Base-by-base conservation (phyloP, 2,797 vertebrate genomes). In the Xerus rutilus region DNA sequence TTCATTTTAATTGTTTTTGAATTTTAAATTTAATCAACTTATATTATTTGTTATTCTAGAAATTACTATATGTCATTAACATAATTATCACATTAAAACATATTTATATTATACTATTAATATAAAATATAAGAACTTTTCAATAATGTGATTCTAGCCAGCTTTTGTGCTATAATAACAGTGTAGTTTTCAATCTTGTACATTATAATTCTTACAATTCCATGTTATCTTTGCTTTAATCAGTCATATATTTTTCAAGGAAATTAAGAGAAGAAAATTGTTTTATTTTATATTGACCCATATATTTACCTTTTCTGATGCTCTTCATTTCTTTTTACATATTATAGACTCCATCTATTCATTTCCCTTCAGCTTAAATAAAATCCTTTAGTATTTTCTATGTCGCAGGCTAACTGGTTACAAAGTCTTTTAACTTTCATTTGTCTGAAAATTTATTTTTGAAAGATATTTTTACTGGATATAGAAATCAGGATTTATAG, bases 251-350 rank as follows among this genome's bases (percentile, higher is more conserved):
- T 78, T 18, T 65, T 83, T 76, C 65, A 65, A 83, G 3, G 67
- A 59, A 93, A 86, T 91, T 96, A 62, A 86, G 14, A 21, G 69
- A 57, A 73, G 6, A 77, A 70, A 62, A 67, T n/a, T 59, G 57
- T 23, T 59, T 3, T 18, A 59, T 9, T 59, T 59, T 59, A 25
- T 25, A 25, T 8, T 25, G 8, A 59, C 25, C 57, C 23, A 59
- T 23, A 59, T 59, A 59, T 59, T 59, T 59, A 59, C 57, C 57
- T 25, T 25, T 59, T 59, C 23, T 59, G 57, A 59, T 59, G 57
- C 23, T 59, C 57, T 59, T 59, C 23, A 59, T 59, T 59, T 59
- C 20, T 59, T 59, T 23, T 59, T 59, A 23, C 9, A 23, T 59
- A 59, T 23, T 23, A 17, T 25, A 59, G 23, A 59, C 8, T 59